A percentile compares a stretch with the other conserved stretches of the same genome.
phyloP scores from a whole-genome alignment of 2,888 invertebrate genomes.

The Limnephilus lunatus region DNA sequence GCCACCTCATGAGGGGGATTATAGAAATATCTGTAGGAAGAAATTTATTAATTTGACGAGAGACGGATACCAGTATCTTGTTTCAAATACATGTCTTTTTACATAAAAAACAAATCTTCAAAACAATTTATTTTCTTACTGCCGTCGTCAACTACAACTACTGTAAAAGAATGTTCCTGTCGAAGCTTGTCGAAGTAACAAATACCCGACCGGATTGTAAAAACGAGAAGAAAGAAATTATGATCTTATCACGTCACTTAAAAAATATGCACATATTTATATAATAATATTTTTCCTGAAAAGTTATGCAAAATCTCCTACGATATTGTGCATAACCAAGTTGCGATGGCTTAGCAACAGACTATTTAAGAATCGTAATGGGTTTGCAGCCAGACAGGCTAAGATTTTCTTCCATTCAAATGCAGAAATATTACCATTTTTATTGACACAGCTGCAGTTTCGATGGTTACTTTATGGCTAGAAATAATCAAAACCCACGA shows the following conservation, averaged over 20 bases:
- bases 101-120: too few relatives aligned
- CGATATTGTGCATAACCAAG: not conserved
- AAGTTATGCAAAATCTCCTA: not conserved
- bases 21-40: not conserved
- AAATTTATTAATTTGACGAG: too few relatives aligned
- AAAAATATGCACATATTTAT: not conserved
- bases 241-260: too few relatives aligned
- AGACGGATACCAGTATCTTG: too few relatives aligned
- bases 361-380: not conserved
- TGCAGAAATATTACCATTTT: not conserved
- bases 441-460: not conserved
- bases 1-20: not conserved
- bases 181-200: not conserved
- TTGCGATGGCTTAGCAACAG: not conserved
- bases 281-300: not conserved
- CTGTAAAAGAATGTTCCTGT: not conserved
- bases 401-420: not conserved
- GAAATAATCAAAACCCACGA: not conserved
- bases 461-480: not conserved
- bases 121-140: not conserved
- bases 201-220: not conserved
- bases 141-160: not conserved
- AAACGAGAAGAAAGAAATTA: too few relatives aligned
- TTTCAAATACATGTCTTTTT: too few relatives aligned
- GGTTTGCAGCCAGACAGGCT: not conserved